Evolutionary conservation across 2,888 invertebrate species (phyloP).

Genomic region (Plutella xylostella): DNA sequence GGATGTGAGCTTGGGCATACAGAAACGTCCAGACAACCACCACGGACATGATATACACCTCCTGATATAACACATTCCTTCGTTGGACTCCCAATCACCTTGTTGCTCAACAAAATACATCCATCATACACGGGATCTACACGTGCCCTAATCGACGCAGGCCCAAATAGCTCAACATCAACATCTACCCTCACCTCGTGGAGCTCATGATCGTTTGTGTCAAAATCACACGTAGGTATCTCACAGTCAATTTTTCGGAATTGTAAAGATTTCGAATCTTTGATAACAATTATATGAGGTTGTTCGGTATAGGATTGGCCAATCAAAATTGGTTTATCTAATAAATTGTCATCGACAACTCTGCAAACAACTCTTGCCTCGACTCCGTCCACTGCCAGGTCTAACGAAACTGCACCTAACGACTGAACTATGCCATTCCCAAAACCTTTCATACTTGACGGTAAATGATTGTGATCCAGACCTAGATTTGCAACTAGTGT

Average conservation of each 20-base stretch:
- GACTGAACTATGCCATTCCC: constrained; percentile 16
- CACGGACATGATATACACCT: background rate
- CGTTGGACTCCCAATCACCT: constrained; percentile 1
- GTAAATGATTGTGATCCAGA: background rate
- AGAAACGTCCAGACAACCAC: background rate
- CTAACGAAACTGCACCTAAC: constrained; percentile 5
- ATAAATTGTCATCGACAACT: constrained; percentile 15
- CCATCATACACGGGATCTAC: background rate
- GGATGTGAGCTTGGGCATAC: background rate
- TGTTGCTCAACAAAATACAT: background rate
- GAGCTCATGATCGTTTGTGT: background rate
- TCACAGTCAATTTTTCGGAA: background rate
- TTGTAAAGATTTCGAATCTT: constrained; percentile 8
- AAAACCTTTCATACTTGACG: constrained; percentile 6
- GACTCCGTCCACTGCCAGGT: constrained; percentile 14
- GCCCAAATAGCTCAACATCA: constrained; percentile 2
- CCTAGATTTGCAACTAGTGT: background rate
- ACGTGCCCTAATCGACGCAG: background rate
- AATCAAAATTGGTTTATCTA: constrained; percentile 17
- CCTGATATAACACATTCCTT: constrained; percentile 1
- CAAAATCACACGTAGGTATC: constrained; percentile 9
- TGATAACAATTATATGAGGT: constrained; percentile 16
- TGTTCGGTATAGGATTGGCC: constrained; percentile 19
- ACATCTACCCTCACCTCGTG: background rate
- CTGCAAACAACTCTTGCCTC: constrained; percentile 13